Evolutionary conservation across 2,113 vertebrate genomes (phyloP).

Genomic region (Pardalotus punctatus): DNA sequence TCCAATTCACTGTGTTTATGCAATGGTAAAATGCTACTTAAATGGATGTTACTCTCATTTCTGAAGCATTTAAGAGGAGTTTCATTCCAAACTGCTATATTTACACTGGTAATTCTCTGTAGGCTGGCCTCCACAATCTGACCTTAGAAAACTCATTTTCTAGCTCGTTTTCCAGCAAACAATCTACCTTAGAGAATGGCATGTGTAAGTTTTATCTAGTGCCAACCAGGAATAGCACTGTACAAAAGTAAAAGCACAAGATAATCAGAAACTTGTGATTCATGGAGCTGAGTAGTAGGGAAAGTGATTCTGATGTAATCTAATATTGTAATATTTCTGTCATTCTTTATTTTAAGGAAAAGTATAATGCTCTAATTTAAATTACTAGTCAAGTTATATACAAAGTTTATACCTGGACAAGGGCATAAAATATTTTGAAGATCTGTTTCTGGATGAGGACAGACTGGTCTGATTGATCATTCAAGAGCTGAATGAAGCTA

Average conservation of each 20-base stretch:
- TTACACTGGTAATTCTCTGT: background rate
- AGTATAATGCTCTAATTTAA: background rate
- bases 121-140: background rate
- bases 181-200: background rate
- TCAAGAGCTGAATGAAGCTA: constrained; percentile 92
- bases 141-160: background rate
- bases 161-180: background rate
- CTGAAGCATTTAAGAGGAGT: background rate
- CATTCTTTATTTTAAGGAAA: background rate
- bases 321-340: background rate
- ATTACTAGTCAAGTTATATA: background rate
- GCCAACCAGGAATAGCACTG: background rate
- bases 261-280: background rate
- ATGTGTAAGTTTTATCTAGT: background rate
- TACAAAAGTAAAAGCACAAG: background rate
- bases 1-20: background rate
- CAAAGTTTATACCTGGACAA: constrained; percentile 86
- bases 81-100: background rate
- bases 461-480: constrained; percentile 91
- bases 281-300: background rate
- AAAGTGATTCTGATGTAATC: background rate
- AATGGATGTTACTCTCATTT: background rate
- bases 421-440: constrained; percentile 99
- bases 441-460: constrained; percentile 99
- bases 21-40: background rate